Percentiles rank a stretch among this genome's conserved stretches.
Evolutionary conservation across 2,113 vertebrate species (phyloP).

Genomic region (Tragelaphus scriptus): DNA sequence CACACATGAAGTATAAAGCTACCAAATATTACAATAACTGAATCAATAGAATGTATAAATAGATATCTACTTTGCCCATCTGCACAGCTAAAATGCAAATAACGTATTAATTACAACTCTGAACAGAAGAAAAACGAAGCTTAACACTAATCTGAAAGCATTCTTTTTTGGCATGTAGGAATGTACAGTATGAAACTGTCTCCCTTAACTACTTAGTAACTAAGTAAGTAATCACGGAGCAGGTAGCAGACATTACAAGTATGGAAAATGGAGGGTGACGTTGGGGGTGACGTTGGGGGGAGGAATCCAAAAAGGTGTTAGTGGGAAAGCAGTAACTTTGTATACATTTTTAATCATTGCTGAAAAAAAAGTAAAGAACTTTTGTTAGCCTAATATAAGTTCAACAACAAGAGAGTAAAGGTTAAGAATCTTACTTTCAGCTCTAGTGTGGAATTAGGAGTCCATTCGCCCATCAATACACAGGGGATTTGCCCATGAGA

Average conservation of each 20-base stretch:
- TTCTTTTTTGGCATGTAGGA: conserved; percentile 66
- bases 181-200: conserved; percentile 38
- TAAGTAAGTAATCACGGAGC: conserved; percentile 38
- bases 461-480: conserved; percentile 17
- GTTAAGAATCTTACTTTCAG: conserved; percentile 61
- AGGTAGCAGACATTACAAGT: conserved; percentile 31
- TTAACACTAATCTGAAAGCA: conserved; percentile 70
- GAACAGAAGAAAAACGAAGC: conserved; percentile 64
- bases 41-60: conserved; percentile 76
- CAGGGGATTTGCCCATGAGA: conserved; percentile 58
- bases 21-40: conserved; percentile 68
- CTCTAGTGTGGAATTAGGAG: conserved; percentile 44
- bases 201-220: conserved; percentile 63
- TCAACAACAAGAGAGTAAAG: conserved; percentile 50
- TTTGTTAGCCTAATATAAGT: conserved; percentile 46
- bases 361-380: conserved; percentile 49
- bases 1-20: conserved; percentile 51
- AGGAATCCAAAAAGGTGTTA: background rate
- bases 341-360: conserved; percentile 44
- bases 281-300: background rate
- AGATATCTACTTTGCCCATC: conserved; percentile 71
- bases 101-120: conserved; percentile 77
- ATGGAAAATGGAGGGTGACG: conserved; percentile 26
- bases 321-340: conserved; percentile 57
- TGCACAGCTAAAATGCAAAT: conserved; percentile 74